Base-by-base conservation (phyloP, 1,140 invertebrate species). In the Cotesia chilonis region DNA sequence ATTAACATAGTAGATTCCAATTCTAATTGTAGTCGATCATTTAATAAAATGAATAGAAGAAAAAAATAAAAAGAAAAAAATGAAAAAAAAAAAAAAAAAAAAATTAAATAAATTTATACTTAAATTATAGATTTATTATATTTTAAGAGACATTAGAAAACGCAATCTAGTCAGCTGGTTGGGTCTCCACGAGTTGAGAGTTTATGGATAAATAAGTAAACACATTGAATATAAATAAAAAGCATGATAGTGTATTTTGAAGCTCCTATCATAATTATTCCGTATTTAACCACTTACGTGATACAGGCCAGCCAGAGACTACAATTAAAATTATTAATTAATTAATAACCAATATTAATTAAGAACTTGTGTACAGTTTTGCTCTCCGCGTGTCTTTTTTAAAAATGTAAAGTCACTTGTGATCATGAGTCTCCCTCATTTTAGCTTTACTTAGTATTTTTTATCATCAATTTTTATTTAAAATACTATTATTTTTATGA, bases 151-250 rank as follows among this genome's bases (percentile, higher is more conserved):
- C 17, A 71, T 55, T 59, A 78, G 78, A 74, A 83, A 81, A 82
- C 79, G 82, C 83, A 85, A 84, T 86, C 84, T 86, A 86, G 84
- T 86, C 84, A 86, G 81, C 80, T 78, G 77, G 78, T 75, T 76
- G 76, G 77, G 77, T 9, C 77, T 81, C 76, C 77, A 81, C 76
- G 75, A 74, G 73, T 75, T 61, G 68, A 74, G 57, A 75, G 69
- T 64, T 71, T 75, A 72, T 76, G 47, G 63, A 12, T 73, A 65
- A 74, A 61, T 60, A 10, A 60, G 55, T 38, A 37, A 14, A 9
- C 7, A n/a, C 36, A 41, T 55, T 7, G 57, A 72, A 28, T 59
- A 41, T 35, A 70, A 41, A 64, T 12, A 52, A 12, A 51, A 70
- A 17, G 41, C n/a, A 28, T 52, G 57, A 38, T 59, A 41, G 67